Evolutionary conservation across 2,797 vertebrate species (phyloP), one percentile per base, ranked within the genome.

Genomic region (Nannoperca obscura): DNA sequence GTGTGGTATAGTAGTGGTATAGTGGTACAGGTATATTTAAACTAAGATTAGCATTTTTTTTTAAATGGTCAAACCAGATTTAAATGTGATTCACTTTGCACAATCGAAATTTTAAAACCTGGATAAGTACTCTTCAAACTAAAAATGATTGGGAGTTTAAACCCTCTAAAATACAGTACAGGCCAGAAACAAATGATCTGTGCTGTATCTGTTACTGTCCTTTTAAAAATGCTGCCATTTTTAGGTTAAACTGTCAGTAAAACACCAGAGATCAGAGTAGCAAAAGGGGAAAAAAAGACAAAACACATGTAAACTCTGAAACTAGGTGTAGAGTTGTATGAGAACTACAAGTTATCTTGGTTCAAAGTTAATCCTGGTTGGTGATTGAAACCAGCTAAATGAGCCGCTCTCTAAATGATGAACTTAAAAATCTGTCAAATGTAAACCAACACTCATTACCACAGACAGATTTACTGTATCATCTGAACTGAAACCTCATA

Each of bases 361-460:
- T 77, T 77, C n/a, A 62, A 62, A 53, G 36, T 13, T 38, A n/a
- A 44, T 53, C 47, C 20, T 8, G 20, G 6, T 12, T 24, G 49
- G 24, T 52, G 24, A 68, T 7, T 54, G 12, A 30, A 10, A 34
- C 6, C 44, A 60, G 34, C 40, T 52, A 32, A 32, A 12, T 36
- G 22, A 42, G 57, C 24, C 22, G 38, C 30, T 73, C 14, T 49
- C 2, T 44, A 24, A 44, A 12, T 13, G 44, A 8, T 1, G 2
- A 52, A 34, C 3, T 52, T 12, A 24, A 46, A 24, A 5, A 57
- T 15, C 14, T 27, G 49, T 53, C 20, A 70, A 49, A 32, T 30
- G 22, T 49, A 60, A 59, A 42, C 38, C 13, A 15, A 6, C 46
- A 2, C 4, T 44, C 46, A 24, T 67, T 12, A 24, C 7, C 27